Conservation (phyloP, 2,888 invertebrate species). For the Leptodirus hochenwartii region DNA sequence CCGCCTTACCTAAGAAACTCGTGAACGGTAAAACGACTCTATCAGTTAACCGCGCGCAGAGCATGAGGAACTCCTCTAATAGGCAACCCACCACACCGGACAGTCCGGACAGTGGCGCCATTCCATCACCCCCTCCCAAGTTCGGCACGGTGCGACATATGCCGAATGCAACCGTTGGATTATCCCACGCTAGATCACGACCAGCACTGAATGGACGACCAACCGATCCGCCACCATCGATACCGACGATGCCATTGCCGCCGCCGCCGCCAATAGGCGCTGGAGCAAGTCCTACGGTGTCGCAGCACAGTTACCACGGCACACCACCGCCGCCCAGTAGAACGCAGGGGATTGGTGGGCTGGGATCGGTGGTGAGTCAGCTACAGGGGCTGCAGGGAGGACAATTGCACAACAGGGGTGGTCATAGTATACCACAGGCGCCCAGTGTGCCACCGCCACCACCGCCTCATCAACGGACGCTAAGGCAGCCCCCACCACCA, state of each 20-base stretch:
- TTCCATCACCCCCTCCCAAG: conserved; percentile 17
- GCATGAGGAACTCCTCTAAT: conserved; percentile 69
- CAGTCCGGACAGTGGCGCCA: conserved; percentile 21
- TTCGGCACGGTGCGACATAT: conserved; percentile 26
- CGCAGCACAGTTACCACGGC: too few species aligned
- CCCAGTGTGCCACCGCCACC: conserved; percentile 16
- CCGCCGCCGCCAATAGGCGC: conserved; percentile 23
- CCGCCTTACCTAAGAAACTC: conserved; percentile 47
- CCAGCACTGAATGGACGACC: conserved; percentile 21
- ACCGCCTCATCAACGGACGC: conserved; percentile 19
- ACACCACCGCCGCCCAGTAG: conserved; percentile 17
- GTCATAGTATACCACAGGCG: conserved; percentile 13
- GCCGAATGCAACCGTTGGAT: too few species aligned
- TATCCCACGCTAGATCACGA: conserved; percentile 16
- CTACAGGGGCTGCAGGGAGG: too few species aligned
- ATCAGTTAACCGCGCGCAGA: conserved; percentile 65
- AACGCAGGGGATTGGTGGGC: too few species aligned
- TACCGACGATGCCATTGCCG: conserved; percentile 31
- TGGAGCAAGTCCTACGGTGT: conserved; percentile 13
- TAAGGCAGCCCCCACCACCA: conserved; percentile 17
- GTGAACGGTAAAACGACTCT: conserved; percentile 35
- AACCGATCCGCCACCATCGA: conserved; percentile 24
- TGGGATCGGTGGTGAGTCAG: too few species aligned
- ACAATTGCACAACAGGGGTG: too few species aligned
- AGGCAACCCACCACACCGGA: conserved; percentile 45